Evolutionary conservation across 2,113 vertebrate genomes (phyloP), one percentile per base, ranked within the genome.

Genomic region (Microcebus lehilahytsara): DNA sequence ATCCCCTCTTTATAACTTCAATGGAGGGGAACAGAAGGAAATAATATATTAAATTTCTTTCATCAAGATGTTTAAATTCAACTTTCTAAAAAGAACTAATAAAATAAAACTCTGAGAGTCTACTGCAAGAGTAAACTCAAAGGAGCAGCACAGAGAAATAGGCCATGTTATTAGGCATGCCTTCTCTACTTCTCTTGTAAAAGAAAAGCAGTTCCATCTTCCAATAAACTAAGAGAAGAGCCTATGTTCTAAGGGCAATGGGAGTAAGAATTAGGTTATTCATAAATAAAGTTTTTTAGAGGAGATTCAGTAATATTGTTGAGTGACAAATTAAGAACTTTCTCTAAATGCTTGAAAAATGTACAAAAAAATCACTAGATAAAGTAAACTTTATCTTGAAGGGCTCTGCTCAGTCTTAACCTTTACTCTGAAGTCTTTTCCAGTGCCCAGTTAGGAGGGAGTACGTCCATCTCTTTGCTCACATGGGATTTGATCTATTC

Each of bases 21-120:
- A 56, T 85, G 64, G 4, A 66, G 2, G 42, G 19, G 6, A 49
- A 69, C 92, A 42, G 25, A 87, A 32, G 89, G 19, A 93, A 88
- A 91, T 17, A 88, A 91, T 17, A 30, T 30, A 62, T 92, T 71
- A 79, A 86, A 86, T 89, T 89, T 81, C 17, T 11, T 78, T 85
- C 23, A 66, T 23, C 5, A 34, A 60, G 5, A 4, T 91, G 12
- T 60, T 92, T 71, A 83, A 91, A 53, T 88, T 2, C 40, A 85
- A 67, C 77, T 78, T 92, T 95, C 78, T 87, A 25, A 46, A 85
- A 81, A 93, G 9, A 12, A 46, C 4, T 25, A 37, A 4, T 37
- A 86, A 58, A 85, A 75, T 75, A 87, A 85, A 92, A 85, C 20
- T 62, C 9, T 64, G 32, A 22, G 6, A 94, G 5, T 11, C 11